These are phyloP conservation scores for Merops nubicus DNA, from an alignment of 2,113 vertebrate genomes.

Conservation along the genomic window DNA sequence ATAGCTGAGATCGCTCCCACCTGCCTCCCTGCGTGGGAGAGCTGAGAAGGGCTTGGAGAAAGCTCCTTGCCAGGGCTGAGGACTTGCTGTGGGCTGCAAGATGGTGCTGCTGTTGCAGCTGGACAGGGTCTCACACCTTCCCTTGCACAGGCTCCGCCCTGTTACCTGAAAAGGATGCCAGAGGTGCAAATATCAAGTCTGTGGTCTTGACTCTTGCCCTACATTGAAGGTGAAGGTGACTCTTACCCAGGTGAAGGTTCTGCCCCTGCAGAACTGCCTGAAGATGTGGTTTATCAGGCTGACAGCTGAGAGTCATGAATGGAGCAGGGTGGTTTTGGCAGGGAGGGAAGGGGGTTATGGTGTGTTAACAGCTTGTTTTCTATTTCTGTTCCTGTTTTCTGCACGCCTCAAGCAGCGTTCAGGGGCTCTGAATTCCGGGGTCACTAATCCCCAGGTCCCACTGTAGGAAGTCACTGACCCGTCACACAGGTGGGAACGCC, in stretches of 20 bases:
- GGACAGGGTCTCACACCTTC: accelerated
- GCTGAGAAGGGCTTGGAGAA: not conserved
- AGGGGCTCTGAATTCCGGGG: not conserved
- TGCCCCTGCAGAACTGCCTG: not conserved
- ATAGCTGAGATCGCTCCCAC: not conserved
- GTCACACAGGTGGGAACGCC: conserved; percentile 13
- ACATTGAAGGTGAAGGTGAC: not conserved
- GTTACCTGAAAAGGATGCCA: not conserved
- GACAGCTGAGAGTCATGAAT: not conserved
- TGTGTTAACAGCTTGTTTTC: not conserved
- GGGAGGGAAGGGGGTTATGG: not conserved
- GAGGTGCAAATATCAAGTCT: not conserved
- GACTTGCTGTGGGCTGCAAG: not conserved
- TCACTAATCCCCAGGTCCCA: not conserved
- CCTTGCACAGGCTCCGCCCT: not conserved
- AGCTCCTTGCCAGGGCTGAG: not conserved
- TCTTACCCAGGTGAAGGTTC: not conserved
- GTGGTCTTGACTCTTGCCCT: not conserved
- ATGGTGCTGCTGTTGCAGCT: accelerated
- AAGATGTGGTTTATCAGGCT: not conserved
- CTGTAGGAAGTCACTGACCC: not conserved
- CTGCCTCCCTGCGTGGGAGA: not conserved
- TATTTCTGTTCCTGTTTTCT: not conserved
- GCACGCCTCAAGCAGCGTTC: accelerated
- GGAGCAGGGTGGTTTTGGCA: not conserved